These are phyloP conservation scores for Rhinoptilus africanus DNA, from an alignment of 2,113 vertebrate species.

Conservation along the genomic window DNA sequence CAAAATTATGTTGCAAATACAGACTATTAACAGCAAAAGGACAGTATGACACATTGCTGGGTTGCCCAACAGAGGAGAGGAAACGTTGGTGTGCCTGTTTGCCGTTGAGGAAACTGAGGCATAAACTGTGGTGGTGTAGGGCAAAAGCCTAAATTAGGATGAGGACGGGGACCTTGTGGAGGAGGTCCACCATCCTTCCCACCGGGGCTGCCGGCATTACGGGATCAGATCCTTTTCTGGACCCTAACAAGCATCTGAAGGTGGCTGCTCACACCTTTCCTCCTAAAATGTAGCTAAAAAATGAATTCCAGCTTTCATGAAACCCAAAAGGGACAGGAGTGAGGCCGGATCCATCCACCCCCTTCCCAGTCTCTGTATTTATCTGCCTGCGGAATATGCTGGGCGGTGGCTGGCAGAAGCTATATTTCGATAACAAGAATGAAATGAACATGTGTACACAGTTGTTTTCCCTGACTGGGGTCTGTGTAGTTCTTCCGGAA, in stretches of 20 bases:
- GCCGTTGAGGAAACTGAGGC: background rate
- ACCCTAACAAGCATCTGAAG: background rate
- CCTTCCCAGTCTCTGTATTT: background rate
- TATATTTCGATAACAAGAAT: background rate
- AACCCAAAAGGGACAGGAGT: background rate
- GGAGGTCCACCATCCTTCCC: background rate
- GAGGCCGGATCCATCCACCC: background rate
- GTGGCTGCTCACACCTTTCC: background rate
- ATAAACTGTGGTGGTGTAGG: background rate
- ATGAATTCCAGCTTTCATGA: background rate
- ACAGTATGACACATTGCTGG: background rate
- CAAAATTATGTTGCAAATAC: background rate
- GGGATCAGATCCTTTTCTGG: fast-evolving
- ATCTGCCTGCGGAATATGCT: background rate
- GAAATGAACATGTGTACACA: constrained; percentile 35
- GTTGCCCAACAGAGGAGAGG: background rate
- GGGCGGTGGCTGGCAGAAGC: background rate
- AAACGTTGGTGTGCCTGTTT: fast-evolving
- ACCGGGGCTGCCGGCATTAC: fast-evolving
- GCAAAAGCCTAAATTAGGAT: background rate
- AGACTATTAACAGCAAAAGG: background rate
- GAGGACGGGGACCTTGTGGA: background rate
- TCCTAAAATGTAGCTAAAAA: background rate
- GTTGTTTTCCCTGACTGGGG: constrained; percentile 47
- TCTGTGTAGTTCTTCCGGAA: constrained; percentile 30